Evolutionary conservation across 2,888 invertebrate genomes (phyloP).

Genomic region (Rambutsinella grinnellia): DNA sequence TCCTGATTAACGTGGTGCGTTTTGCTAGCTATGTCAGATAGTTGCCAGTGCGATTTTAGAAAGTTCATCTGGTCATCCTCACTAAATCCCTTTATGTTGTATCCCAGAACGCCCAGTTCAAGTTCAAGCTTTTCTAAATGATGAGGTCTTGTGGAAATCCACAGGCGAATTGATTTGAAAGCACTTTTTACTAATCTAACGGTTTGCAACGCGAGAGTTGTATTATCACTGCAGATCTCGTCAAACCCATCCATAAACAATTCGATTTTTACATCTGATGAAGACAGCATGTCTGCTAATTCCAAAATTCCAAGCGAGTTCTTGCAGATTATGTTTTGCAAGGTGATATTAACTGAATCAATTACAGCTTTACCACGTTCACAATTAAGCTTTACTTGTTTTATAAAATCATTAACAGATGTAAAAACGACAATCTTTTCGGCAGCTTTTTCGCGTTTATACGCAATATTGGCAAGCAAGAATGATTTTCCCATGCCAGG

Average conservation of each 20-base stretch:
- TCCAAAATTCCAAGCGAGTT: not conserved
- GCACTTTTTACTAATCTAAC: not conserved
- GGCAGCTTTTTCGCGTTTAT: not conserved
- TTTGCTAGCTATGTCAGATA: not conserved
- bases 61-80: not conserved
- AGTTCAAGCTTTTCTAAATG: not conserved
- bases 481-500: no score
- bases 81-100: not conserved
- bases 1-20: not conserved
- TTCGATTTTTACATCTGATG: not conserved
- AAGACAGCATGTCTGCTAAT: not conserved
- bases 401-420: not conserved
- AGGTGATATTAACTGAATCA: no score
- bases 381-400: not conserved
- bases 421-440: not conserved
- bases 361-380: not conserved
- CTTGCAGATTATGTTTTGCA: no score
- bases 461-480: not conserved
- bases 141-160: constrained; percentile 12
- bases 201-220: not conserved
- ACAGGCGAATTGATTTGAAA: not conserved
- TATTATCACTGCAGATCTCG: not conserved
- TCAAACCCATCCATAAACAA: constrained; percentile 9
- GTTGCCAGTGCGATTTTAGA: not conserved
- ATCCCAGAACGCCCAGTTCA: not conserved